These are phyloP conservation scores for Neodon shergylaensis DNA, from an alignment of 2,113 vertebrate species.

Conservation along the genomic window DNA sequence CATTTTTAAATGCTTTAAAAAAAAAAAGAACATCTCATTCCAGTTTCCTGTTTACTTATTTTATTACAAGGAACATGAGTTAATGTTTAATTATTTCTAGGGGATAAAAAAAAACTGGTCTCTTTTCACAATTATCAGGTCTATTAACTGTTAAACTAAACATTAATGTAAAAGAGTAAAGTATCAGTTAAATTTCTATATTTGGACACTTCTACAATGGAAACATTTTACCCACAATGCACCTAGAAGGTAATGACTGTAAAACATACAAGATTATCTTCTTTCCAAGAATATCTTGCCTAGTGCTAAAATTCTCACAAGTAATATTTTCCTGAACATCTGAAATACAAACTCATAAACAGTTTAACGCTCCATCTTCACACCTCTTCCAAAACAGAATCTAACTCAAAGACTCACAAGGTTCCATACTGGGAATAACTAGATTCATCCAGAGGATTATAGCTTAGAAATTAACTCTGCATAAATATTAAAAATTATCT, in stretches of 20 bases:
- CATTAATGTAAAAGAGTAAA: slow-evolving; percentile 10
- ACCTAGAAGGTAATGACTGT: slow-evolving; percentile 29
- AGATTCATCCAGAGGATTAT: slow-evolving; percentile 74
- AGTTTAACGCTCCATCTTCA: slow-evolving; percentile 55
- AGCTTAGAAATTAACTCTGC: slow-evolving; percentile 80
- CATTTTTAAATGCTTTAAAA: not conserved
- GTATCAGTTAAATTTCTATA: not conserved
- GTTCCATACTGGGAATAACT: not conserved
- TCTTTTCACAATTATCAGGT: not conserved
- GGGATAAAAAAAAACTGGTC: not conserved
- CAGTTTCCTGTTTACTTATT: not conserved
- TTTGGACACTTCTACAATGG: not conserved
- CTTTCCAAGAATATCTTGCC: slow-evolving; percentile 30
- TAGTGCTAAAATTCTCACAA: slow-evolving; percentile 45
- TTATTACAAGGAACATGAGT: not conserved
- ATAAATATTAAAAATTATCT: slow-evolving; percentile 87
- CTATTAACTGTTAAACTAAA: slow-evolving; percentile 17
- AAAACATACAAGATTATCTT: slow-evolving; percentile 2
- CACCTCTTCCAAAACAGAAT: slow-evolving; percentile 66
- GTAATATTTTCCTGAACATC: slow-evolving; percentile 46
- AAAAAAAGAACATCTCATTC: no score
- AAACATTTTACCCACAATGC: slow-evolving; percentile 26
- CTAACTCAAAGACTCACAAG: slow-evolving; percentile 55
- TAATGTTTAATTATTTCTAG: slow-evolving; percentile 28
- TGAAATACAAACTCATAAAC: slow-evolving; percentile 69